phyloP scores from a whole-genome alignment of 2,113 vertebrate species.

The Macquaria australasica region DNA sequence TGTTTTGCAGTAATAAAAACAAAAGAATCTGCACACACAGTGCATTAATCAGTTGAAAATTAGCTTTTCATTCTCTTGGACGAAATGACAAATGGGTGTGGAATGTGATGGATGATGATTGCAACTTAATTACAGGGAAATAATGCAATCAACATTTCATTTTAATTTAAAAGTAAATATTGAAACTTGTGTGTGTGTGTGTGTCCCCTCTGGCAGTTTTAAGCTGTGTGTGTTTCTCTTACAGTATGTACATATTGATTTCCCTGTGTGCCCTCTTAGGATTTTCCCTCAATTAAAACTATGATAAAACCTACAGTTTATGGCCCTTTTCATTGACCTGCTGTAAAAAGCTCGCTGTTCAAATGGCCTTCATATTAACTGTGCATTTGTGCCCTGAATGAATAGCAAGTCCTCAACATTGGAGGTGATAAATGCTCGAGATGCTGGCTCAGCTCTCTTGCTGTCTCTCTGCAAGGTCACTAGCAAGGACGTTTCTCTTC shows the following conservation, averaged over 20 bases:
- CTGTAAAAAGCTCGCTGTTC: conserved; percentile 1
- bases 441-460: conserved; percentile 40
- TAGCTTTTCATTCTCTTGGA: conserved; percentile 18
- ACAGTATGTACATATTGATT: conserved; percentile 45
- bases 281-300: conserved; percentile 45
- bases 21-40: background rate
- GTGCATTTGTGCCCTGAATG: conserved; percentile 17
- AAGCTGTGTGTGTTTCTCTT: background rate
- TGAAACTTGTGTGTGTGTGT: background rate
- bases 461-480: conserved; percentile 50
- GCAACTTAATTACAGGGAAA: conserved; percentile 56
- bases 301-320: conserved; percentile 31
- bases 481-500: conserved; percentile 2
- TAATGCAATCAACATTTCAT: conserved; percentile 47
- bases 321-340: conserved; percentile 13
- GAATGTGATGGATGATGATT: conserved; percentile 55
- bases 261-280: background rate
- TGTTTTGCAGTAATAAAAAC: background rate
- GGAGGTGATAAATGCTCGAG: conserved; percentile 51
- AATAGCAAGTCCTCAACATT: conserved; percentile 20
- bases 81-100: conserved; percentile 22
- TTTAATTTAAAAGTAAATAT: conserved; percentile 43
- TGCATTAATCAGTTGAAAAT: conserved; percentile 45
- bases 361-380: conserved; percentile 10
- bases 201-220: background rate